Percentiles rank a stretch among this genome's conserved stretches.
These are phyloP conservation scores for Stenichneumon culpator DNA, from an alignment of 2,888 invertebrate genomes.

Conservation along the genomic window DNA sequence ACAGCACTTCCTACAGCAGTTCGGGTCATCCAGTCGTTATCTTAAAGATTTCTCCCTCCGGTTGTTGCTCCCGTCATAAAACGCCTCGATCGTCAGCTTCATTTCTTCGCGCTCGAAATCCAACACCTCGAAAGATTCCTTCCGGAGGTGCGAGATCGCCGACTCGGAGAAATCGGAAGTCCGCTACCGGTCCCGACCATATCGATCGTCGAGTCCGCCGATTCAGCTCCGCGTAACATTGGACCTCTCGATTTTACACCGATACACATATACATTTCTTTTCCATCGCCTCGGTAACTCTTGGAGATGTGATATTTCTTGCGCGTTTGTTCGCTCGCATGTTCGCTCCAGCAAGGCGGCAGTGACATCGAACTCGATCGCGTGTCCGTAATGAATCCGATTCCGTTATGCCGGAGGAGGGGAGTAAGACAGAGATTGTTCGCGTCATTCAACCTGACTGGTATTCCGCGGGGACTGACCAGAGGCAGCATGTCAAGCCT, in stretches of 20 bases:
- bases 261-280: slow-evolving; percentile 47
- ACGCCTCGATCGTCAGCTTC: slow-evolving; percentile 6
- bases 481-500: slow-evolving; percentile 66
- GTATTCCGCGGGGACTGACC: slow-evolving; percentile 69
- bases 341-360: slow-evolving; percentile 35
- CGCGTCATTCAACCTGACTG: slow-evolving; percentile 73
- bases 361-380: slow-evolving; percentile 75
- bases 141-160: slow-evolving; percentile 57
- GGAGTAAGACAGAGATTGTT: slow-evolving; percentile 63
- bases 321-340: slow-evolving; percentile 48
- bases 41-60: slow-evolving; percentile 28
- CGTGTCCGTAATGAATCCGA: slow-evolving; percentile 78
- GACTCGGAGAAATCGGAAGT: slow-evolving; percentile 53
- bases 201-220: background rate
- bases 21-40: slow-evolving; percentile 11
- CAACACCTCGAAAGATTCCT: slow-evolving; percentile 62
- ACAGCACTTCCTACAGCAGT: slow-evolving; percentile 16
- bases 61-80: background rate
- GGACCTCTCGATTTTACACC: slow-evolving; percentile 31
- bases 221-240: background rate
- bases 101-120: slow-evolving; percentile 61
- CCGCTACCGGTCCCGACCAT: slow-evolving; percentile 13
- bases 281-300: slow-evolving; percentile 51
- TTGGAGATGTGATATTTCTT: slow-evolving; percentile 57
- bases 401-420: slow-evolving; percentile 73